A percentile compares a stretch with the other conserved stretches of the same genome.
Conservation (phyloP, 2,113 vertebrate species). For the Gymnorhina tibicen region DNA sequence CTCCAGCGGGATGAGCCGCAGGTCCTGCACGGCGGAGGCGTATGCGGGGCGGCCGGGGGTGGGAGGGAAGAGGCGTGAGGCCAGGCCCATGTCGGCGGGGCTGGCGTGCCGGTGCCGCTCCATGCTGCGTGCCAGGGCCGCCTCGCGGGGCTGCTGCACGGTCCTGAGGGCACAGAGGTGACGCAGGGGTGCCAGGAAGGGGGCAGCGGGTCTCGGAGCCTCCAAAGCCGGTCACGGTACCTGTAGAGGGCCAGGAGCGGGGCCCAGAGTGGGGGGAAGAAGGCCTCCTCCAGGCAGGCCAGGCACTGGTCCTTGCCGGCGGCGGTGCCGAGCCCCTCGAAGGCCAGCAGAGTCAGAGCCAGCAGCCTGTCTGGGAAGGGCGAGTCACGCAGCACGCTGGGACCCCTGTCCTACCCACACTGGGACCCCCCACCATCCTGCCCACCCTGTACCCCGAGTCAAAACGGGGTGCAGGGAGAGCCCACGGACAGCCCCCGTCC, state of each 20-base stretch:
- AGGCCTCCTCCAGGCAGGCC: constrained; percentile 87
- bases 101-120: constrained; percentile 67
- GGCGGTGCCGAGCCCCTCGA: constrained; percentile 84
- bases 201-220: accelerated
- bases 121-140: constrained; percentile 78
- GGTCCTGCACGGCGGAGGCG: constrained; percentile 79
- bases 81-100: constrained; percentile 80
- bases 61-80: constrained; percentile 77
- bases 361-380: constrained; percentile 85
- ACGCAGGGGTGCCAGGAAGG: background rate
- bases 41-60: constrained; percentile 75
- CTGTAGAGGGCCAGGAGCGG: constrained; percentile 89
- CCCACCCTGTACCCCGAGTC: accelerated
- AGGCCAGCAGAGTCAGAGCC: constrained; percentile 86
- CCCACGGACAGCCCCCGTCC: accelerated
- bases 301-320: constrained; percentile 84
- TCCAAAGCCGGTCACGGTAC: constrained; percentile 23
- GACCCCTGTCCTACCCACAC: background rate
- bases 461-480: background rate
- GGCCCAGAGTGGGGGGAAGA: constrained; percentile 88
- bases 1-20: constrained; percentile 80
- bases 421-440: no score
- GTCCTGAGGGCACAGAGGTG: constrained; percentile 60
- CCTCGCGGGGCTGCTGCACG: constrained; percentile 76
- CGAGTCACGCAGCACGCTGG: background rate